Evolutionary conservation across 1,140 invertebrate species (phyloP).

Genomic region (Heliconius eleuchia): DNA sequence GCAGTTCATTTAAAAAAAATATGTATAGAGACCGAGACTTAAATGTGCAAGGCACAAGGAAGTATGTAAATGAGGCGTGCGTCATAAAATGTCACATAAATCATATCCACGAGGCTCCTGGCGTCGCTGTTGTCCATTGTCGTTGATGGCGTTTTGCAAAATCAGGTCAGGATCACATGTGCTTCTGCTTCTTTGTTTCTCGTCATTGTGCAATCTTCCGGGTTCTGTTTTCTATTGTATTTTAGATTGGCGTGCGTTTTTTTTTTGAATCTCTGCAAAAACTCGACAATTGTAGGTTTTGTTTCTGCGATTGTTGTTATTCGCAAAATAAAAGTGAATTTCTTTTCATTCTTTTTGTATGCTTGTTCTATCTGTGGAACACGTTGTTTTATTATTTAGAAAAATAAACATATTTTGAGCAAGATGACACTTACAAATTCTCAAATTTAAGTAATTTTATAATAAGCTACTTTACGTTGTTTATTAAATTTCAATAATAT

Average conservation of each 20-base stretch:
- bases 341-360: background rate
- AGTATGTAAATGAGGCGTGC: constrained; percentile 78
- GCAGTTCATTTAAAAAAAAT: constrained; percentile 63
- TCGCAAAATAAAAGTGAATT: constrained; percentile 22
- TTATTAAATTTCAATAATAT: too few species aligned
- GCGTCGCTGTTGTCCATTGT: constrained; percentile 60
- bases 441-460: too few species aligned
- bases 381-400: too few species aligned
- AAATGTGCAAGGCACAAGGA: constrained; percentile 76
- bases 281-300: constrained; percentile 22
- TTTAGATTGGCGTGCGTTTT: constrained; percentile 33
- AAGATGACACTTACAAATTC: too few species aligned
- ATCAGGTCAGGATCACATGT: constrained; percentile 80
- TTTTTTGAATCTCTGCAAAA: constrained; percentile 31
- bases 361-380: too few species aligned
- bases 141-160: constrained; percentile 63
- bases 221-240: constrained; percentile 49
- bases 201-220: constrained; percentile 76
- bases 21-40: constrained; percentile 54
- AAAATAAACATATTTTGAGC: too few species aligned
- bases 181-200: constrained; percentile 59
- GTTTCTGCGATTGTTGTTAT: constrained; percentile 33
- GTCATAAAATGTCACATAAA: constrained; percentile 79
- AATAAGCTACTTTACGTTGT: too few species aligned
- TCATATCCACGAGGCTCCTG: constrained; percentile 72